Conservation (phyloP, 2,888 invertebrate species). For the Thecocarcelia acutangulata region DNA sequence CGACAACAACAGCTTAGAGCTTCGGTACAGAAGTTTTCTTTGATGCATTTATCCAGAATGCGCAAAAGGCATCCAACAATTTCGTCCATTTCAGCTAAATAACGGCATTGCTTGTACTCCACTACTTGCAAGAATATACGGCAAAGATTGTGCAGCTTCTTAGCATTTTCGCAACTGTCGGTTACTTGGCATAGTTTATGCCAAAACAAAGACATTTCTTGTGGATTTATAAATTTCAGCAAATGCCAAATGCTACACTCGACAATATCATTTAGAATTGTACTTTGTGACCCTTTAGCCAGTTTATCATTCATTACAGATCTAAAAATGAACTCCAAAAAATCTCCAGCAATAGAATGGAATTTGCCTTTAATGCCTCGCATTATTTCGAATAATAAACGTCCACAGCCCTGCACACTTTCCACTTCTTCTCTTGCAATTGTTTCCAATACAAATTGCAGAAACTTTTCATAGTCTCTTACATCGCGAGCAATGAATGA, state of each 20-base stretch:
- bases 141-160: conserved; percentile 81
- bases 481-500: conserved; percentile 96
- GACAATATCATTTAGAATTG: conserved; percentile 84
- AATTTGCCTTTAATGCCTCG: conserved; percentile 92
- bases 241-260: conserved; percentile 86
- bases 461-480: conserved; percentile 88
- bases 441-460: conserved; percentile 86
- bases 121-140: conserved; percentile 85
- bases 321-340: conserved; percentile 86
- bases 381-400: conserved; percentile 93
- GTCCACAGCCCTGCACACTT: conserved; percentile 90
- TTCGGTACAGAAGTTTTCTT: conserved; percentile 34
- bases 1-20: conserved; percentile 63
- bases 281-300: conserved; percentile 70
- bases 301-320: conserved; percentile 82
- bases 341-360: conserved; percentile 90
- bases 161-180: conserved; percentile 67
- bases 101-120: conserved; percentile 85
- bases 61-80: conserved; percentile 83
- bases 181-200: conserved; percentile 81
- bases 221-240: conserved; percentile 84
- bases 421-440: conserved; percentile 87
- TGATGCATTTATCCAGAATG: conserved; percentile 71
- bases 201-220: conserved; percentile 87
- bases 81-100: conserved; percentile 84